phyloP scores from a whole-genome alignment of 2,797 vertebrate genomes.

The Calcarius lapponicus region DNA sequence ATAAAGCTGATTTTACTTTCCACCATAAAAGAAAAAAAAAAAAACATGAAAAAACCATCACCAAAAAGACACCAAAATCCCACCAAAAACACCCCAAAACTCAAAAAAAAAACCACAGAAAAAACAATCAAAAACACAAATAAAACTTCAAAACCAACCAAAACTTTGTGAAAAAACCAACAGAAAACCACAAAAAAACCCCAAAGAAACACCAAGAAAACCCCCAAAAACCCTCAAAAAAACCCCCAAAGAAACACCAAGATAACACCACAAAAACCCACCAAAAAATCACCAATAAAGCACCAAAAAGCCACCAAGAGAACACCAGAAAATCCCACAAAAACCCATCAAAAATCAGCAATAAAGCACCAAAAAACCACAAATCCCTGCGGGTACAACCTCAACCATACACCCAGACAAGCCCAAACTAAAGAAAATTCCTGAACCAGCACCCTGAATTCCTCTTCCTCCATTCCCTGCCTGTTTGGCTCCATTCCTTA shows the following conservation, averaged over 20 bases:
- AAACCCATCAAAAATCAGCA: too few relatives aligned
- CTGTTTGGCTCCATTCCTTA: rapidly evolving
- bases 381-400: not conserved
- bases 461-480: not conserved
- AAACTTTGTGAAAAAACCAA: rapidly evolving
- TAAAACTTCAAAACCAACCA: not conserved
- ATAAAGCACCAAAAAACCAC: not conserved
- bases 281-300: not conserved
- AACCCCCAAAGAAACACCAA: not conserved
- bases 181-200: not conserved
- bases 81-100: rapidly evolving
- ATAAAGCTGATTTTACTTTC: not conserved
- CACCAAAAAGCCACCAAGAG: not conserved
- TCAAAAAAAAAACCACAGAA: too few relatives aligned
- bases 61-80: not conserved
- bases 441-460: not conserved
- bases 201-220: not conserved
- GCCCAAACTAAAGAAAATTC: not conserved
- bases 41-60: rapidly evolving
- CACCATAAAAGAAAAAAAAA: not conserved
- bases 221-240: not conserved
- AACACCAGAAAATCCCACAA: too few relatives aligned
- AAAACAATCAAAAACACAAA: too few relatives aligned
- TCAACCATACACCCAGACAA: not conserved
- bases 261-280: not conserved